Conservation (phyloP, 2,113 vertebrate species). For the Microcebus jonahi region DNA sequence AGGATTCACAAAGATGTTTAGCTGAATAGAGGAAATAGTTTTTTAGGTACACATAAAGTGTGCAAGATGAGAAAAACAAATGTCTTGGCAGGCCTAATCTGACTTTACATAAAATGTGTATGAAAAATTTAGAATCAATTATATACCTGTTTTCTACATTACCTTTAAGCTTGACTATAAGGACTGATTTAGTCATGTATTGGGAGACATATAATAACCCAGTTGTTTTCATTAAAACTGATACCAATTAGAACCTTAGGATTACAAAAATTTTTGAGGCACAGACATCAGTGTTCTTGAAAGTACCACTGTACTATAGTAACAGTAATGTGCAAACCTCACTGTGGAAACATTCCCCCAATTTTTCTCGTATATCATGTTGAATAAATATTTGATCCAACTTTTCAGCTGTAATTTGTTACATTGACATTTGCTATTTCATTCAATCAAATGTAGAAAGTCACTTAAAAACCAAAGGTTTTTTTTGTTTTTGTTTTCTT, state of each 20-base stretch:
- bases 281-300: not conserved
- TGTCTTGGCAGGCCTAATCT: not conserved
- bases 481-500: not conserved
- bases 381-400: not conserved
- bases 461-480: not conserved
- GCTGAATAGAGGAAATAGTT: not conserved
- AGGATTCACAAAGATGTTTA: not conserved
- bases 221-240: slow-evolving; percentile 12
- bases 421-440: not conserved
- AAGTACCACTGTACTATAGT: not conserved
- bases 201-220: not conserved
- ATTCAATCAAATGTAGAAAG: not conserved
- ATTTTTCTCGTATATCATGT: not conserved
- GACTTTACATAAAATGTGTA: not conserved
- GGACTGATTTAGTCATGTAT: not conserved
- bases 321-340: not conserved
- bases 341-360: not conserved
- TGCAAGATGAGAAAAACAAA: slow-evolving; percentile 26
- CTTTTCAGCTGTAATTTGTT: not conserved
- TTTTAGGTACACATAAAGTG: not conserved
- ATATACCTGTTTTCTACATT: not conserved
- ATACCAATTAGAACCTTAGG: not conserved
- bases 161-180: slow-evolving; percentile 3
- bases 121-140: not conserved
- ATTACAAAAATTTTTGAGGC: not conserved